These are phyloP conservation scores for Sebastes wilsoni DNA, from an alignment of 2,797 vertebrate species.

Conservation along the genomic window DNA sequence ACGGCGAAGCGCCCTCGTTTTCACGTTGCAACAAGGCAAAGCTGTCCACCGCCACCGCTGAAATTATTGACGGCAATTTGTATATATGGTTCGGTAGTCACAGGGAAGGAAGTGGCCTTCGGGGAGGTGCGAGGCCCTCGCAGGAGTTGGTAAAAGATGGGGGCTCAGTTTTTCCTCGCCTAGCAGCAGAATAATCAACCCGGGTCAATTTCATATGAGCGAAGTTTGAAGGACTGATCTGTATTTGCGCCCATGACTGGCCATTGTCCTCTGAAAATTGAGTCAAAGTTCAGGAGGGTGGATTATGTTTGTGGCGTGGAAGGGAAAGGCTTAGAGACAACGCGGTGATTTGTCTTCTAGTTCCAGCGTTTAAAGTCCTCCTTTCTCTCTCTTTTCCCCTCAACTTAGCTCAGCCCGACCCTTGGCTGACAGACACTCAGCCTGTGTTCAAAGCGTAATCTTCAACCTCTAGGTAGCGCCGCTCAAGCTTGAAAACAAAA, in stretches of 20 bases:
- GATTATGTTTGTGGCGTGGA: slow-evolving; percentile 44
- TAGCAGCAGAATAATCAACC: slow-evolving; percentile 28
- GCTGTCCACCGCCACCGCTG: slow-evolving; percentile 7
- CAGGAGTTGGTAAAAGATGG: slow-evolving; percentile 42
- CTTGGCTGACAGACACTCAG: slow-evolving; percentile 71
- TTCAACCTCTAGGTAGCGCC: slow-evolving; percentile 74
- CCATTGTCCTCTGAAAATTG: slow-evolving; percentile 58
- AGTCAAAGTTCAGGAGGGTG: slow-evolving; percentile 60
- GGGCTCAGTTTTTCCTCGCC: slow-evolving; percentile 8
- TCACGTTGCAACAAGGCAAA: slow-evolving; percentile 2
- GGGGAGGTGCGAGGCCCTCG: slow-evolving; percentile 30
- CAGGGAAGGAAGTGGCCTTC: slow-evolving; percentile 39
- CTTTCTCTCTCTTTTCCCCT: neutral
- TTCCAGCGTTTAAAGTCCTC: slow-evolving; percentile 32
- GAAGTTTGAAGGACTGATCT: slow-evolving; percentile 36
- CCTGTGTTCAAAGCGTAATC: slow-evolving; percentile 71
- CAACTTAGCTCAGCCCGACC: slow-evolving; percentile 44
- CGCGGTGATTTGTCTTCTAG: slow-evolving; percentile 53
- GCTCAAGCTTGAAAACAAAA: slow-evolving; percentile 68
- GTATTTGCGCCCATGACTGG: slow-evolving; percentile 9
- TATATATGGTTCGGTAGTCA: slow-evolving; percentile 34
- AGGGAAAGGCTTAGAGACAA: slow-evolving; percentile 45
- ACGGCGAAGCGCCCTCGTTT: slow-evolving; percentile 20
- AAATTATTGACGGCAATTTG: slow-evolving; percentile 64
- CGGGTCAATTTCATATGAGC: slow-evolving; percentile 27